Evolutionary conservation across 2,113 vertebrate species (phyloP), one percentile per base, ranked within the genome.

Genomic region (Oostethus manadensis): DNA sequence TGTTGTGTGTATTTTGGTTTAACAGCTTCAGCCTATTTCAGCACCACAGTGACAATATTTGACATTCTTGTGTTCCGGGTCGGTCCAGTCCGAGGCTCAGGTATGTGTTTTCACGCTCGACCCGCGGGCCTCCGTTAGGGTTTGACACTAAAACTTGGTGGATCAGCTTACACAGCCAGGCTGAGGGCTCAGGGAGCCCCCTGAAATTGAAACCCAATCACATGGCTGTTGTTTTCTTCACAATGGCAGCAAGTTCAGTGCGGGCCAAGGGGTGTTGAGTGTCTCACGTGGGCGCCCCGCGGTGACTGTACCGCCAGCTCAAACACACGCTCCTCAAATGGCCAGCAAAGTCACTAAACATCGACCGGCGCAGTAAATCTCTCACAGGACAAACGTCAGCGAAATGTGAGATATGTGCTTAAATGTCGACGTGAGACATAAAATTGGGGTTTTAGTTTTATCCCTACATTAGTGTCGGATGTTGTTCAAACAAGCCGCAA

Each of bases 161-260:
- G 86, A 87, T 90, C 85, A 65, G 67, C 85, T 89, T 90, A 85
- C 57, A 45, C 1, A 56, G 66, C 73, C 59, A 64, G 44, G 83
- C 86, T 67, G 63, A 61, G 48, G 75, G 86, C 68, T 71, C 44
- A 17, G 47, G 55, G 71, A 77, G 77, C 76, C 67, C 58, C 62
- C 68, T 73, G 4, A 58, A 54, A 17, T 26, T 1, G 85, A 87
- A 89, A 89, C 79, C 58, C 63, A 62, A 89, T 84, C 80, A 29
- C 68, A 40, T 9, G 0, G 44, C 68, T 3, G 82, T 90, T 90
- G 85, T 89, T 72, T 66, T 49, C 58, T 48, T 73, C 68, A 88
- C 88, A 90, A 90, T 81, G 49, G 54, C 62, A 76, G 66, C 66
- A 76, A 74, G 70, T 83, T 80, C 72, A 76, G 71, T 71, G 69